A percentile compares a stretch with the other conserved stretches of the same genome.
These are phyloP conservation scores for Acronicta leporina DNA, from an alignment of 2,888 invertebrate species.

Conservation along the genomic window DNA sequence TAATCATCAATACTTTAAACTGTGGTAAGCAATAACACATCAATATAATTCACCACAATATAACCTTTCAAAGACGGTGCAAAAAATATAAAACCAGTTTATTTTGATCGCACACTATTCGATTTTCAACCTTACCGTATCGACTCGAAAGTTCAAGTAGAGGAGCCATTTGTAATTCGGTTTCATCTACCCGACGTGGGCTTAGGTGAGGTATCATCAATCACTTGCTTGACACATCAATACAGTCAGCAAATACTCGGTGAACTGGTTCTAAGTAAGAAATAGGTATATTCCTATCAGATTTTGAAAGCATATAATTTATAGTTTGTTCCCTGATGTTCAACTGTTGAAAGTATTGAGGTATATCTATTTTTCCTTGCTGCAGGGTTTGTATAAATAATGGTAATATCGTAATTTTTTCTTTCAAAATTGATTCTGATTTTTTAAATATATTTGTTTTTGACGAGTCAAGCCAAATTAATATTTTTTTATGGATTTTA, in stretches of 20 bases:
- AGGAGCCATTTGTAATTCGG: conserved; percentile 4
- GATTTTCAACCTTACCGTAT: conserved; percentile 16
- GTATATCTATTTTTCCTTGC: too few species aligned
- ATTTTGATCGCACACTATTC: not conserved
- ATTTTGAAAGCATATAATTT: conserved; percentile 74
- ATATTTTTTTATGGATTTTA: too few species aligned
- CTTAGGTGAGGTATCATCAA: conserved; percentile 69
- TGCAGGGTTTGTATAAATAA: too few species aligned
- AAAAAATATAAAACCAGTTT: conserved; percentile 35
- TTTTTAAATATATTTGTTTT: too few species aligned
- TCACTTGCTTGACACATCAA: conserved; percentile 77
- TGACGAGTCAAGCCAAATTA: too few species aligned
- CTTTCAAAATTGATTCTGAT: too few species aligned
- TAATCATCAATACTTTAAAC: conserved; percentile 41
- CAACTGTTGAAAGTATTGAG: conserved; percentile 25
- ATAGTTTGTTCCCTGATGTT: conserved; percentile 46
- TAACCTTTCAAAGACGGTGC: conserved; percentile 42
- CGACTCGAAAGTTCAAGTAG: not conserved
- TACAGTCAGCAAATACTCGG: conserved; percentile 76
- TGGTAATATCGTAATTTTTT: too few species aligned
- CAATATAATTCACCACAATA: conserved; percentile 45
- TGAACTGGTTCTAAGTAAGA: conserved; percentile 72
- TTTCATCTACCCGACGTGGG: conserved; percentile 33
- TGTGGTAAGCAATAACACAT: conserved; percentile 38
- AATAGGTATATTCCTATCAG: conserved; percentile 75